Percentiles rank a stretch among this genome's conserved stretches.
phyloP scores from a whole-genome alignment of 1,140 invertebrate species.

The Brachionus calyciflorus region DNA sequence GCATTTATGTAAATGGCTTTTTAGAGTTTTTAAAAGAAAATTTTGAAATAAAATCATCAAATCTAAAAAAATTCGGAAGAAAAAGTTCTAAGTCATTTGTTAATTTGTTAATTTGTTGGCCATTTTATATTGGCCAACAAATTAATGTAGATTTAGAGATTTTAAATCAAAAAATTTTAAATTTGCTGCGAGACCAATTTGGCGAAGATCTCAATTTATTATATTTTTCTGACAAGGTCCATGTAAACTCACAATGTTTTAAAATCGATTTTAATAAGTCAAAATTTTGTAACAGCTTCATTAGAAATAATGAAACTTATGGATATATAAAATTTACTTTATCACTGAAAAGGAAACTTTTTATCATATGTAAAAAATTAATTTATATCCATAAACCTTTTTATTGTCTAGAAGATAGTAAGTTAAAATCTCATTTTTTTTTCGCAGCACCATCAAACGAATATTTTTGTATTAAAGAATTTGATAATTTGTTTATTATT shows the following conservation, averaged over 20 bases:
- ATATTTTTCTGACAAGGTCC: background rate
- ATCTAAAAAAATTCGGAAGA: background rate
- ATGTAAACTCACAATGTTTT: background rate
- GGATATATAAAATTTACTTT: background rate
- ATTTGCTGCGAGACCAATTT: background rate
- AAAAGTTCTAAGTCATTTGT: background rate
- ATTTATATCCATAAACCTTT: too few relatives aligned
- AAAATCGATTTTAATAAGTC: background rate
- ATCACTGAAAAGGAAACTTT: background rate
- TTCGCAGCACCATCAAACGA: too few relatives aligned
- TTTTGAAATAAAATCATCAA: background rate
- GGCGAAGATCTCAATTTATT: too few relatives aligned
- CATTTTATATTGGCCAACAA: background rate
- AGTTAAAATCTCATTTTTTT: too few relatives aligned
- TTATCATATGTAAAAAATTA: too few relatives aligned
- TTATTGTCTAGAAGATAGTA: too few relatives aligned
- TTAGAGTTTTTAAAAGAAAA: background rate
- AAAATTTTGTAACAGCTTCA: background rate
- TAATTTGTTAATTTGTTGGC: too few relatives aligned
- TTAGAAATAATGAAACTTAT: background rate
- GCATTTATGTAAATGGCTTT: background rate
- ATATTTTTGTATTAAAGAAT: too few relatives aligned
- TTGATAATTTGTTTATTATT: too few relatives aligned
- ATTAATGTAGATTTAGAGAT: background rate
- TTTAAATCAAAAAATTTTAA: background rate